These are phyloP conservation scores for Esperia sulphurella DNA, from an alignment of 2,888 invertebrate genomes.

Conservation along the genomic window DNA sequence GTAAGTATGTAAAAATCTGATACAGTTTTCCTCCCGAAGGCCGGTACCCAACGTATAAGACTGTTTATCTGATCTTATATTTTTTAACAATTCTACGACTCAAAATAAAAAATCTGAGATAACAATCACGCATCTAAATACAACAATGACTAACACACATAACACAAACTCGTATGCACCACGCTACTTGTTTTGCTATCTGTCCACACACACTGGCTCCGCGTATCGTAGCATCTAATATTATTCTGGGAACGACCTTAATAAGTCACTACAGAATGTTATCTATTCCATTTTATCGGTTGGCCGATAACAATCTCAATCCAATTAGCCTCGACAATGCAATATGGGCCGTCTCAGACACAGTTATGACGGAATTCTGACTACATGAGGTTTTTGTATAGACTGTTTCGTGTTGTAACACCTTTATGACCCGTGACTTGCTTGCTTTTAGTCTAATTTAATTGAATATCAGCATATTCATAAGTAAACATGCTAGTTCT, in stretches of 20 bases:
- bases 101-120: background rate
- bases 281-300: conserved; percentile 79
- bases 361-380: conserved; percentile 60
- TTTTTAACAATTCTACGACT: no score
- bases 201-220: conserved; percentile 49
- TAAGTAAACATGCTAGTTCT: no score
- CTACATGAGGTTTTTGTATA: conserved; percentile 21
- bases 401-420: conserved; percentile 21
- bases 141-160: conserved; percentile 10
- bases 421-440: conserved; percentile 21
- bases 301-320: conserved; percentile 73
- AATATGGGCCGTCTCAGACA: conserved; percentile 69
- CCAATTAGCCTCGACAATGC: conserved; percentile 78
- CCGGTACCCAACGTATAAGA: no score
- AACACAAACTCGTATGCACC: background rate
- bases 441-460: conserved; percentile 2
- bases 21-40: no score
- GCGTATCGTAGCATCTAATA: conserved; percentile 77
- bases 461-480: no score
- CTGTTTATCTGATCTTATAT: no score
- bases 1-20: no score
- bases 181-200: conserved; percentile 40
- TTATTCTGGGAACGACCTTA: conserved; percentile 81
- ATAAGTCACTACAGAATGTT: conserved; percentile 81
- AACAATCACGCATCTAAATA: background rate